Base-by-base conservation (phyloP, 1,140 invertebrate species). In the Anoplophora glabripennis region DNA sequence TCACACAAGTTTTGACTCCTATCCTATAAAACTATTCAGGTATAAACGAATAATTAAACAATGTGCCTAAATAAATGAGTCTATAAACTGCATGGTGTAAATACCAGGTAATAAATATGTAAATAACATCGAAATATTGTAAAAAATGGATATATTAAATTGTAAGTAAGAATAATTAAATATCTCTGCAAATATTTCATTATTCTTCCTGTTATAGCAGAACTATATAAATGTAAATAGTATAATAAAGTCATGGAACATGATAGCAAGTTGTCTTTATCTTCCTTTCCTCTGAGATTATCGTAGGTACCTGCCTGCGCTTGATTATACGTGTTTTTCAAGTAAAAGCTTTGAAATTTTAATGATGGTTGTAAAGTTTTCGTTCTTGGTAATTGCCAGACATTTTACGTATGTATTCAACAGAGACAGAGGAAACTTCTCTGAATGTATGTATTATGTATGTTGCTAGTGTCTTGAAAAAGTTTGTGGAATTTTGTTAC, bases 31-130 rank as follows among this genome's bases (percentile, higher is more conserved):
- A 44, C 52, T 58, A 57, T 62, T 63, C 58, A 63, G 58, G 53
- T 53, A 37, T 18, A 55, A 63, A 60, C 21, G 35, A 54, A 63
- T 53, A 10, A 55, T 21, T 44, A 51, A 63, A 63, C 56, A 21
- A 63, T 63, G 61, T 63, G 61, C 61, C 61, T 63, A 63, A 63
- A 59, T 63, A 52, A 56, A 63, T 41, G 41, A 57, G 47, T 55
- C 51, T 42, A 28, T 28, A 28, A 28, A 28, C 5, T 28, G 21
- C 21, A 28, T 28, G 41, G 15, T 59, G 51, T 53, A 59, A 54
- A 54, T 45, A 59, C 46, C 33, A 53, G 45, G 28, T 53, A 18
- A 42, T n/a, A 33, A 17, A 33, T 37, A 53, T 53, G 52, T 57
- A 57, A 57, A 57, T 57, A 47, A 38, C 42, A 53, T 44, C 52